phyloP scores from a whole-genome alignment of 2,113 vertebrate species.

The Ellobius talpinus region DNA sequence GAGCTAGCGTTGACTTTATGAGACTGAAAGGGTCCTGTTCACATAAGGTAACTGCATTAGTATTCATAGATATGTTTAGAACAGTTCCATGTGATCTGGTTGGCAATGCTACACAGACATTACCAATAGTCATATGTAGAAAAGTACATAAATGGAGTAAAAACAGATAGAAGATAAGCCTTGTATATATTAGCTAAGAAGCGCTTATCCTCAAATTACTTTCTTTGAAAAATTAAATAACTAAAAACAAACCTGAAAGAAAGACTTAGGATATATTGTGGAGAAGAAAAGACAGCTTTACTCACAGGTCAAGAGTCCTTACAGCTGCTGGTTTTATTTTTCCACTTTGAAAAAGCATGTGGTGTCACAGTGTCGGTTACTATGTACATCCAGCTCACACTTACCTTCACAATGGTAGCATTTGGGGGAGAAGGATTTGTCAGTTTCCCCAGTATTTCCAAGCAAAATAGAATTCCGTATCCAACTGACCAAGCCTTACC shows the following conservation, averaged over 20 bases:
- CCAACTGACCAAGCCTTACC: background rate
- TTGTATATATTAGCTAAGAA: background rate
- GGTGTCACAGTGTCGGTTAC: background rate
- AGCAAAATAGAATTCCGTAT: background rate
- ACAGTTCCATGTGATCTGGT: background rate
- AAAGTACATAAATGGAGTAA: background rate
- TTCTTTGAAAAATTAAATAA: background rate
- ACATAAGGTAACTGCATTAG: background rate
- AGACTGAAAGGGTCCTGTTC: background rate
- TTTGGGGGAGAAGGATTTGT: background rate
- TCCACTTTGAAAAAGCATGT: background rate
- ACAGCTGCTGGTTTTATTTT: background rate
- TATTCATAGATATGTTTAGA: background rate
- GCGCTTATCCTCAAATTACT: background rate
- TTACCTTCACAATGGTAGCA: background rate
- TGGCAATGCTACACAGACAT: background rate
- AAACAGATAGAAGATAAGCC: background rate
- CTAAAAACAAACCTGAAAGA: background rate
- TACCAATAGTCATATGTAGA: background rate
- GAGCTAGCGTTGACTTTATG: background rate
- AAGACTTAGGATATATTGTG: background rate
- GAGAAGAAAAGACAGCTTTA: background rate
- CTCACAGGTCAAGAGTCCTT: background rate
- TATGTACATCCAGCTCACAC: background rate
- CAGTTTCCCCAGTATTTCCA: background rate